Evolutionary conservation across 2,888 invertebrate species (phyloP).

Genomic region (Melangyna quadrimaculata): DNA sequence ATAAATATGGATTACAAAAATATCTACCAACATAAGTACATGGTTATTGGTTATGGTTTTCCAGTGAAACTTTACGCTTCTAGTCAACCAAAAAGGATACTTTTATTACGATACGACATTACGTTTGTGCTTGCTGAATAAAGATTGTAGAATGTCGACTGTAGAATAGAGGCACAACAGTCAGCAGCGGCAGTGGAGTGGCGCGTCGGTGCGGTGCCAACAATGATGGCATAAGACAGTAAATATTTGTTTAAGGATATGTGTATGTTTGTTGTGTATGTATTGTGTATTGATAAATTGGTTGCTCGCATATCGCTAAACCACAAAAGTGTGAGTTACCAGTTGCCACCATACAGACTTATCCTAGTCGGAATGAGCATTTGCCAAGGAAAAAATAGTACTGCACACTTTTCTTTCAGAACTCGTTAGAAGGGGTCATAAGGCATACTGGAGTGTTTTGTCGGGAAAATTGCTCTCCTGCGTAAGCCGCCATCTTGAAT

Average conservation of each 20-base stretch:
- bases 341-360: not conserved
- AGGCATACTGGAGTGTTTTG: too few relatives aligned
- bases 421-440: too few relatives aligned
- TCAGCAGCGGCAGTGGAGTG: not conserved
- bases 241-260: constrained; percentile 2
- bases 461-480: too few relatives aligned
- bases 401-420: too few relatives aligned
- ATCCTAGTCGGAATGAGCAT: too few relatives aligned
- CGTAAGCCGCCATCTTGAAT: too few relatives aligned
- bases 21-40: constrained; percentile 9
- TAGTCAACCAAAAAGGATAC: constrained; percentile 14
- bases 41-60: not conserved
- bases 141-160: too few relatives aligned
- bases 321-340: not conserved
- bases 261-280: too few relatives aligned
- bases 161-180: not conserved
- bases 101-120: not conserved
- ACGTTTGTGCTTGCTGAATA: not conserved
- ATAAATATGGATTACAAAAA: constrained; percentile 40
- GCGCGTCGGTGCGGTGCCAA: not conserved
- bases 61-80: not conserved
- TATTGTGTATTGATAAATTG: not conserved
- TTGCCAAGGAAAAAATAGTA: too few relatives aligned
- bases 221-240: constrained; percentile 1
- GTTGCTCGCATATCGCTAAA: constrained; percentile 3